Evolutionary conservation across 2,888 invertebrate genomes (phyloP), one percentile per base, ranked within the genome.

Genomic region (Pachydiplax longipennis): DNA sequence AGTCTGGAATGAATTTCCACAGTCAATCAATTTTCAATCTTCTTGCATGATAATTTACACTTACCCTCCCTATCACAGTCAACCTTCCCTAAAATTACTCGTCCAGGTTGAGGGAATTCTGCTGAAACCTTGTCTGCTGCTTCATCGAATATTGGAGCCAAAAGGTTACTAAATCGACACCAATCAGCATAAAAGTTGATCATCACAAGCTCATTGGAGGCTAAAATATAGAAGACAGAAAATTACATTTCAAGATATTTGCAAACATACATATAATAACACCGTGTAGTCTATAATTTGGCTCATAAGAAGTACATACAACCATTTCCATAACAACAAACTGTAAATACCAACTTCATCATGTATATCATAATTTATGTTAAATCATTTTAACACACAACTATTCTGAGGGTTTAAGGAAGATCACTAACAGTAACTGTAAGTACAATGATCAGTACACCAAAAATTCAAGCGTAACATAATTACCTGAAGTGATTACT

Each of bases 161-260:
- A 95, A 95, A 99, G 96, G 94, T 98, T 99, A 95, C 99, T 99
- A 95, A 99, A 99, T 93, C 98, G 97, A 95, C 99, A 99, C 99
- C 99, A 99, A 94, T 99, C 99, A 53, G 99, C 99, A 95, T 99
- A 99, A 94, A 99, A 99, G 95, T 99, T 99, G 92, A 99, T 96
- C 94, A 99, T 98, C 91, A 99, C 99, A 94, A 99, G 95, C 95
- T 99, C 99, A 95, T 99, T 98, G 91, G 97, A 97, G 91, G 97
- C 99, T 99, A 95, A 92, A 97, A 96, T 92, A 92, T 92, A 92
- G 80, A 90, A 18, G 90, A 44, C 18, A 18, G 18, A 53, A 18
- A 53, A 53, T 53, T 6, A 44, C 4, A 44, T 44, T 44, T 8
- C 6, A 10, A 44, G 44, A 53, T 53, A 53, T 18, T 18, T 18